These are phyloP conservation scores for Thaleichthys pacificus DNA, from an alignment of 2,797 vertebrate genomes.

Conservation along the genomic window DNA sequence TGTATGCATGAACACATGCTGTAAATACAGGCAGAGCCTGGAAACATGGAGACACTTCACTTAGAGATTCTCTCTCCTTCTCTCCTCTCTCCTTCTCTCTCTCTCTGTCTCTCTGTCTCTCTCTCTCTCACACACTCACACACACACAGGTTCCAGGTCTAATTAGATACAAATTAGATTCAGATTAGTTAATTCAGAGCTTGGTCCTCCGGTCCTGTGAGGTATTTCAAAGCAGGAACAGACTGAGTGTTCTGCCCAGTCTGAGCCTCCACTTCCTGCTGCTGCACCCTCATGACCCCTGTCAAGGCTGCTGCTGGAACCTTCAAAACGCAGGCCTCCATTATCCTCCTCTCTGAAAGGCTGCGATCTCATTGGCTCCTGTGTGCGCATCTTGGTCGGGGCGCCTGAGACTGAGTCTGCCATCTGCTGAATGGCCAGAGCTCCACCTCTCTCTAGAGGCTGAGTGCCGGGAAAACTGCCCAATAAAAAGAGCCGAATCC, in stretches of 20 bases:
- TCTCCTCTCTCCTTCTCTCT: slow-evolving; percentile 7
- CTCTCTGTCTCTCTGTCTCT: background rate
- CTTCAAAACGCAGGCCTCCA: slow-evolving; percentile 27
- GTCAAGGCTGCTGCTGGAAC: slow-evolving; percentile 40
- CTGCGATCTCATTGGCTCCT: slow-evolving; percentile 49
- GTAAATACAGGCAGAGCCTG: background rate
- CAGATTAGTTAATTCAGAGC: too few species aligned
- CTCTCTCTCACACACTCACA: background rate
- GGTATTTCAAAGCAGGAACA: slow-evolving; percentile 46
- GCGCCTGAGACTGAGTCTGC: slow-evolving; percentile 24
- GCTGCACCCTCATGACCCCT: slow-evolving; percentile 34
- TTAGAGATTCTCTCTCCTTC: background rate
- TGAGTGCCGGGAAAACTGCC: slow-evolving; percentile 26
- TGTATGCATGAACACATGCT: background rate
- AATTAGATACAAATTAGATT: slow-evolving; percentile 43
- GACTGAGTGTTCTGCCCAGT: slow-evolving; percentile 42
- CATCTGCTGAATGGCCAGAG: slow-evolving; percentile 36
- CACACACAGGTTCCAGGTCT: slow-evolving; percentile 22
- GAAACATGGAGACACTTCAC: slow-evolving; percentile 4
- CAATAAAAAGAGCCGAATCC: slow-evolving; percentile 16
- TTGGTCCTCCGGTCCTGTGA: slow-evolving; percentile 45
- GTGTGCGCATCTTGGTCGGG: slow-evolving; percentile 48
- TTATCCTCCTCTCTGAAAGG: slow-evolving; percentile 48
- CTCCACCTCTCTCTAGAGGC: slow-evolving; percentile 16
- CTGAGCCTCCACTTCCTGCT: slow-evolving; percentile 40